A percentile compares a stretch with the other conserved stretches of the same genome.
Evolutionary conservation across 2,113 vertebrate species (phyloP).

Genomic region (Trochalopteron elliotii): DNA sequence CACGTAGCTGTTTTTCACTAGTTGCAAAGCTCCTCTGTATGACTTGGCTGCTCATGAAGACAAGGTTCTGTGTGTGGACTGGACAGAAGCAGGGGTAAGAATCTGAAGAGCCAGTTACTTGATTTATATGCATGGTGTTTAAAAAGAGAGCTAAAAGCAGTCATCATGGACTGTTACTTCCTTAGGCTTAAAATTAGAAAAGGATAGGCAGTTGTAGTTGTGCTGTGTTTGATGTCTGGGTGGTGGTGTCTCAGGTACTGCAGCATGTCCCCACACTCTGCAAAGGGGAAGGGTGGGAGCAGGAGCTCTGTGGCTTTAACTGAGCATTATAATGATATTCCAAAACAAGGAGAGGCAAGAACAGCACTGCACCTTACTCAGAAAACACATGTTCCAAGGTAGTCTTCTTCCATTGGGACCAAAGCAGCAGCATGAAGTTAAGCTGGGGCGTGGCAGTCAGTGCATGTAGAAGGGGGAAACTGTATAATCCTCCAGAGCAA

Average conservation of each 20-base stretch:
- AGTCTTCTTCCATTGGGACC: not conserved
- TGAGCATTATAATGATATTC: not conserved
- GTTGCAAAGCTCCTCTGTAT: conserved; percentile 94
- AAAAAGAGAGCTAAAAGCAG: not conserved
- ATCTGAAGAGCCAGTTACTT: not conserved
- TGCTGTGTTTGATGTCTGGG: not conserved
- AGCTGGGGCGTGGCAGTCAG: not conserved
- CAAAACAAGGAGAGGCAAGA: not conserved
- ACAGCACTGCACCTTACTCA: not conserved
- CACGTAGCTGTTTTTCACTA: conserved; percentile 14
- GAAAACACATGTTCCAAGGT: not conserved
- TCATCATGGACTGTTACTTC: not conserved
- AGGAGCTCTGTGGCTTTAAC: not conserved
- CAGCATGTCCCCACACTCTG: not conserved
- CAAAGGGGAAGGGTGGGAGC: not conserved
- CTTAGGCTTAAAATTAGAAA: not conserved
- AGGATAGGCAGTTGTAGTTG: not conserved
- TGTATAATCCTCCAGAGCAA: not conserved
- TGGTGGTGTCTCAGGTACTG: not conserved
- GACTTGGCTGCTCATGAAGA: conserved; percentile 97
- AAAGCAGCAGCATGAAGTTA: not conserved
- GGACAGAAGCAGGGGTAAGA: conserved; percentile 94
- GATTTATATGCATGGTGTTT: not conserved
- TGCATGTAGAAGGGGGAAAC: not conserved
- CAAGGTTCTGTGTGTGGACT: conserved; percentile 95